phyloP scores from a whole-genome alignment of 2,113 vertebrate genomes.

The Dissostichus mawsoni region DNA sequence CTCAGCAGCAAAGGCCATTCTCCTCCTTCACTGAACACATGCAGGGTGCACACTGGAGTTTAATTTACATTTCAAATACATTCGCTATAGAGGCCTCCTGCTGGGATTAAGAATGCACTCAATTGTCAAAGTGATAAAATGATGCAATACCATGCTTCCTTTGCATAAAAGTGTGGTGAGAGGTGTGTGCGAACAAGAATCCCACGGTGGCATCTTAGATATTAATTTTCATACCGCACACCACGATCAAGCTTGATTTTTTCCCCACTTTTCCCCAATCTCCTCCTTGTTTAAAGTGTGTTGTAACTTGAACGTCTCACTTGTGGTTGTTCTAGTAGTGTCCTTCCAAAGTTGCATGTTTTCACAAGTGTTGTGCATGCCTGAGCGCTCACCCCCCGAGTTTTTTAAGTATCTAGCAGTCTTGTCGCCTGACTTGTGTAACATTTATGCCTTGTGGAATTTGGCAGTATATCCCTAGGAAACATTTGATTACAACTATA shows the following conservation, averaged over 20 bases:
- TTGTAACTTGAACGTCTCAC: constrained; percentile 39
- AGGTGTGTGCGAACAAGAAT: constrained; percentile 43
- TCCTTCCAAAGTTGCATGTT: constrained; percentile 51
- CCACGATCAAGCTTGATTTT: constrained; percentile 20
- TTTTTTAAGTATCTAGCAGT: constrained; percentile 38
- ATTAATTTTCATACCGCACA: constrained; percentile 32
- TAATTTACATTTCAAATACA: constrained; percentile 69
- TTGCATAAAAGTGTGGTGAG: not conserved
- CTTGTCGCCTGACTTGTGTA: constrained; percentile 17
- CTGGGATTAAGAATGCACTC: constrained; percentile 53
- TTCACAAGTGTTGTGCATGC: constrained; percentile 56
- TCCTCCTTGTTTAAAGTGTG: constrained; percentile 32
- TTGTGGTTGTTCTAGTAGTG: constrained; percentile 33
- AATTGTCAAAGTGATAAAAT: constrained; percentile 28
- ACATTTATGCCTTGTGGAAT: constrained; percentile 19
- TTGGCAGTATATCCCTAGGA: not conserved
- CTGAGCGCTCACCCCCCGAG: constrained; percentile 38
- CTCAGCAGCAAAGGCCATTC: constrained; percentile 32
- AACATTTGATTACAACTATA: not conserved
- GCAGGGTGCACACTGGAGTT: constrained; percentile 18
- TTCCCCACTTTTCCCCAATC: constrained; percentile 27
- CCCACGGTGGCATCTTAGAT: not conserved
- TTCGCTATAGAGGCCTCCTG: constrained; percentile 46
- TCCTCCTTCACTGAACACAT: constrained; percentile 22
- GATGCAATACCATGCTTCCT: not conserved